Evolutionary conservation across 1,140 invertebrate genomes (phyloP).

Genomic region (Melitaea cinxia): DNA sequence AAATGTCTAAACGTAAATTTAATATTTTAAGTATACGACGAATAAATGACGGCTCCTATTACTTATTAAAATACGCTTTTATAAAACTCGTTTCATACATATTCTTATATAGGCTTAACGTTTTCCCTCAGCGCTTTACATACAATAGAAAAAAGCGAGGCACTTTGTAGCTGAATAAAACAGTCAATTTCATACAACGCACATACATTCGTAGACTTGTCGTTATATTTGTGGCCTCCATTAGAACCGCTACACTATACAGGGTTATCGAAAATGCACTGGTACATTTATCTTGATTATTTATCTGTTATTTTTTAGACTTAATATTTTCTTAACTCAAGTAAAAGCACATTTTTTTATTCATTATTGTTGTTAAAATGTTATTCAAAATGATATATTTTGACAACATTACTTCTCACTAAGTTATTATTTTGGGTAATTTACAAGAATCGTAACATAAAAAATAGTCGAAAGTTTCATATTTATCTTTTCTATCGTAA

Average conservation of each 20-base stretch:
- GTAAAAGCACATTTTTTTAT: no score
- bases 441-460: no score
- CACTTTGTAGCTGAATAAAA: slow-evolving; percentile 2
- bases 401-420: no score
- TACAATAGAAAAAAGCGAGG: slow-evolving; percentile 3
- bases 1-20: no score
- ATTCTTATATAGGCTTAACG: neutral
- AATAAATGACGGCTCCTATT: neutral
- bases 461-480: no score
- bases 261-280: neutral
- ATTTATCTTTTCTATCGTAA: no score
- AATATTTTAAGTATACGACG: no score
- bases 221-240: slow-evolving; percentile 1
- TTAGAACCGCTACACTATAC: neutral
- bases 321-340: no score
- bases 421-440: no score
- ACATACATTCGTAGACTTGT: neutral
- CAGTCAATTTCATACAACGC: slow-evolving; percentile 3
- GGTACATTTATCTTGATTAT: neutral
- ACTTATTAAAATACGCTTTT: neutral
- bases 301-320: neutral
- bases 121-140: neutral
- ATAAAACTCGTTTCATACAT: neutral
- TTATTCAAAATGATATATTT: no score
- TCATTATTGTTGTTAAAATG: no score